Conservation (phyloP, 2,888 invertebrate genomes). For the Dyspetes luteomarginatus region DNA sequence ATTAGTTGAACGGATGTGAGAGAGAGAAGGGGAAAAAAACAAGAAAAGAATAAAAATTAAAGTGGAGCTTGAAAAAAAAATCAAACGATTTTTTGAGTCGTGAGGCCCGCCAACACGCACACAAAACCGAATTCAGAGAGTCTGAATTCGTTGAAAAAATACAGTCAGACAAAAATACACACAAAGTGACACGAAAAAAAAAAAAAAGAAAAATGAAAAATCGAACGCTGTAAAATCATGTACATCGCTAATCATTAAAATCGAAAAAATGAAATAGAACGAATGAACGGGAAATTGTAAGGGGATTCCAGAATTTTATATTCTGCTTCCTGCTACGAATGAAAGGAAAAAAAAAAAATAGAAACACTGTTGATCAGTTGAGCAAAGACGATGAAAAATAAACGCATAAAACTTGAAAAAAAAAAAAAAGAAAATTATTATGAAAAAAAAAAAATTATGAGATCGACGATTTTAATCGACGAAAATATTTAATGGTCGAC, state of each 20-base stretch:
- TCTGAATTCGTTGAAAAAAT: no score
- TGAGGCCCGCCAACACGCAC: no score
- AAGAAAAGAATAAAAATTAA: no score
- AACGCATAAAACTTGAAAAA: constrained; percentile 43
- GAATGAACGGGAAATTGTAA: constrained; percentile 54
- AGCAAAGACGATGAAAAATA: constrained; percentile 35
- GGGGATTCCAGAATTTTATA: constrained; percentile 41
- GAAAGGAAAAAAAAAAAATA: not conserved
- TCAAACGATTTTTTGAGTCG: no score
- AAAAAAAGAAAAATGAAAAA: constrained; percentile 35
- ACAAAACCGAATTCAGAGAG: no score
- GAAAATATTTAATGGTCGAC: no score
- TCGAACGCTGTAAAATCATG: constrained; percentile 25
- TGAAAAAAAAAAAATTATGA: constrained; percentile 1
- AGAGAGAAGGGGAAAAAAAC: no score
- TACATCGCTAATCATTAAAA: constrained; percentile 35
- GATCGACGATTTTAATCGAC: no score
- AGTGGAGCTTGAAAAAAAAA: no score
- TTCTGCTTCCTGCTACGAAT: not conserved
- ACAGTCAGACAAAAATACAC: constrained; percentile 6
- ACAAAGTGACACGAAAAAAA: constrained; percentile 61
- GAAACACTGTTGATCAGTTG: constrained; percentile 52
- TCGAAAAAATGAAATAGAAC: constrained; percentile 36
- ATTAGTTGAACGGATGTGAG: constrained; percentile 63
- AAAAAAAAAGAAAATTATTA: not conserved